Evolutionary conservation across 2,888 invertebrate genomes (phyloP).

Genomic region (Sceliomorpha sp.): DNA sequence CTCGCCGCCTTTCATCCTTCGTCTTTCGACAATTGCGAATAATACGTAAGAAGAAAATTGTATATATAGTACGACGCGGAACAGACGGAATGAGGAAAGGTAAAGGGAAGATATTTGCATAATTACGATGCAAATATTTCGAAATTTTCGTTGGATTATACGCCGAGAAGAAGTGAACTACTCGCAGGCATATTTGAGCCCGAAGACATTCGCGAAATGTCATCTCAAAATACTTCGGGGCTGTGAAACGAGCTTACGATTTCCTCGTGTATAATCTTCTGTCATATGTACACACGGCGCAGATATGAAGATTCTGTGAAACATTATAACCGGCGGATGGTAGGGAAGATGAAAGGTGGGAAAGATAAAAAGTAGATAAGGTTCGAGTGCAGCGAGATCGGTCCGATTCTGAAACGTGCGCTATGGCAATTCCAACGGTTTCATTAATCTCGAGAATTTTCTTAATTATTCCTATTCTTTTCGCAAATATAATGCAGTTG

Average conservation of each 20-base stretch:
- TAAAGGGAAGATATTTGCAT: constrained; percentile 50
- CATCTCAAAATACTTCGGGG: constrained; percentile 48
- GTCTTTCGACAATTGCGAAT: no score
- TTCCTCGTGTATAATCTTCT: constrained; percentile 25
- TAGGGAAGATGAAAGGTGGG: not conserved
- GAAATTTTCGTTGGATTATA: constrained; percentile 46
- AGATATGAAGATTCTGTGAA: constrained; percentile 3
- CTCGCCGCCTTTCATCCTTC: no score
- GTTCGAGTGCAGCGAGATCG: no score
- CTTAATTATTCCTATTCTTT: no score
- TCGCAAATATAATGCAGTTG: no score
- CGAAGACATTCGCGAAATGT: constrained; percentile 61
- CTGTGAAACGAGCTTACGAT: constrained; percentile 52
- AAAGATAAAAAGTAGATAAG: no score
- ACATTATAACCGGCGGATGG: not conserved
- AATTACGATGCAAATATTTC: constrained; percentile 64
- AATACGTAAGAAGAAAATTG: constrained; percentile 1
- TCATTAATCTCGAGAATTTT: no score
- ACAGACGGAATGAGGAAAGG: not conserved
- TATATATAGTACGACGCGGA: no score
- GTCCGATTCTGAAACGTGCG: no score
- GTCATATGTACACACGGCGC: constrained; percentile 1
- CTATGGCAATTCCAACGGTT: no score
- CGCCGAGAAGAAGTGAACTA: constrained; percentile 17
- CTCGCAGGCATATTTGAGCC: constrained; percentile 27